Percentiles rank a stretch among this genome's conserved stretches.
These are phyloP conservation scores for Diploscapter pachys DNA, from an alignment of 1,140 invertebrate species.

Conservation along the genomic window DNA sequence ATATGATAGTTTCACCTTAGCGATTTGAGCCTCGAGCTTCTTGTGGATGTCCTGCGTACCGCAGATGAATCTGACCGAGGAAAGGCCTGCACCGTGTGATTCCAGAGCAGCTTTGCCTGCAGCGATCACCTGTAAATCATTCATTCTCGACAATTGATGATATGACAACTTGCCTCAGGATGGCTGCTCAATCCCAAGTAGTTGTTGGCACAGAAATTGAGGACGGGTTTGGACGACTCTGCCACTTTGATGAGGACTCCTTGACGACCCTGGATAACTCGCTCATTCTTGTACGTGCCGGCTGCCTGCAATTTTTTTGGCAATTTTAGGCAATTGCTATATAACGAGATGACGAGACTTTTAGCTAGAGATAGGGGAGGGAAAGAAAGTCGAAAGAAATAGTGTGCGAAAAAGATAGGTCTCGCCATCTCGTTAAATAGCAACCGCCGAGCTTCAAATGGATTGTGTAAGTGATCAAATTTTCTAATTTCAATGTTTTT, in stretches of 20 bases:
- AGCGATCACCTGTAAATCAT: constrained; percentile 27
- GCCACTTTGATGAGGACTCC: constrained; percentile 63
- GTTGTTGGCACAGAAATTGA: constrained; percentile 93
- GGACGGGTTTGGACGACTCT: constrained; percentile 67
- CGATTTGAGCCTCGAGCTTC: constrained; percentile 77
- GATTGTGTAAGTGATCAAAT: too few species aligned
- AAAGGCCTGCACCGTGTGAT: constrained; percentile 81
- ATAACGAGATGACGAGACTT: too few species aligned
- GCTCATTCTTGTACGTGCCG: constrained; percentile 83
- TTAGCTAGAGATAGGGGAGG: too few species aligned
- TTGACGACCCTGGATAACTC: constrained; percentile 78
- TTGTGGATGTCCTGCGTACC: constrained; percentile 82
- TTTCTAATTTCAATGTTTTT: too few species aligned
- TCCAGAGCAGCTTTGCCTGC: constrained; percentile 72
- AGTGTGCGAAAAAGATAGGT: too few species aligned
- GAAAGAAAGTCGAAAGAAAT: too few species aligned
- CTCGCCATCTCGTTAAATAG: too few species aligned
- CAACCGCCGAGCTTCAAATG: too few species aligned
- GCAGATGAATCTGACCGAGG: constrained; percentile 88
- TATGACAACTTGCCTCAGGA: constrained; percentile 67
- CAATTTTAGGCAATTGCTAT: neutral
- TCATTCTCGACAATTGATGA: neutral
- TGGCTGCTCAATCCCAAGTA: constrained; percentile 82
- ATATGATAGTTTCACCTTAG: constrained; percentile 54
- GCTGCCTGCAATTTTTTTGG: constrained; percentile 60